Percentiles rank a stretch among this genome's conserved stretches.
phyloP scores from a whole-genome alignment of 2,797 vertebrate species.

The Amblyopsis hoosieri region DNA sequence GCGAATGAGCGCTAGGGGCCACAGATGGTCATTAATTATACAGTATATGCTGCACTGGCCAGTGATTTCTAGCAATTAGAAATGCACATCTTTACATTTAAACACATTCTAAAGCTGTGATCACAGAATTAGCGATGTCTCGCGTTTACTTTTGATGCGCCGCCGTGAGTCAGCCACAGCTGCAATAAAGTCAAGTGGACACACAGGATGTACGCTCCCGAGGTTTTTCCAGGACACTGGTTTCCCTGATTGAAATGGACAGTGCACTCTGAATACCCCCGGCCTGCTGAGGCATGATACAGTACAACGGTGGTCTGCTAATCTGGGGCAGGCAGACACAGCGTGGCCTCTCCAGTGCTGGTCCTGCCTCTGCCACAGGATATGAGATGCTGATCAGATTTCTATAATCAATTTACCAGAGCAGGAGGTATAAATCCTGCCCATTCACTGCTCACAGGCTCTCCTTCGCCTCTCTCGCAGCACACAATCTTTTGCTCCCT shows the following conservation, averaged over 20 bases:
- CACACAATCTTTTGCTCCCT: conserved; percentile 29
- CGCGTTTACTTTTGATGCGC: not conserved
- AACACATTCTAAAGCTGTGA: not conserved
- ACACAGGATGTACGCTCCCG: conserved; percentile 45
- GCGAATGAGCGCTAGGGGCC: conserved; percentile 5
- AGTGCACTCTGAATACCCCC: conserved; percentile 48
- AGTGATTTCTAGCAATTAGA: too few species aligned
- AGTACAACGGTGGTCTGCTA: conserved; percentile 58
- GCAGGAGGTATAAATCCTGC: conserved; percentile 79
- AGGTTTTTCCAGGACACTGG: conserved; percentile 44
- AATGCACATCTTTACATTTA: not conserved
- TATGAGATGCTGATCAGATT: conserved; percentile 79
- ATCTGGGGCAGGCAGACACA: conserved; percentile 59
- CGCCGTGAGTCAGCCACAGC: conserved; percentile 13
- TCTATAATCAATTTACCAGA: conserved; percentile 82
- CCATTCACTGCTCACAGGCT: conserved; percentile 63
- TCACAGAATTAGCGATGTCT: not conserved
- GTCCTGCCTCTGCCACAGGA: conserved; percentile 55
- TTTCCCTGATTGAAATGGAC: conserved; percentile 37
- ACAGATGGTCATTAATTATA: conserved; percentile 16
- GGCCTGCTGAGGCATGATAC: conserved; percentile 56
- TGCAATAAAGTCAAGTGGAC: conserved; percentile 15
- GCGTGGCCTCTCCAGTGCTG: conserved; percentile 58
- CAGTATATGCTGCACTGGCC: not conserved
- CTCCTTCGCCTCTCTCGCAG: conserved; percentile 48